Conservation (phyloP, 2,113 vertebrate genomes). For the Lophura nycthemera region DNA sequence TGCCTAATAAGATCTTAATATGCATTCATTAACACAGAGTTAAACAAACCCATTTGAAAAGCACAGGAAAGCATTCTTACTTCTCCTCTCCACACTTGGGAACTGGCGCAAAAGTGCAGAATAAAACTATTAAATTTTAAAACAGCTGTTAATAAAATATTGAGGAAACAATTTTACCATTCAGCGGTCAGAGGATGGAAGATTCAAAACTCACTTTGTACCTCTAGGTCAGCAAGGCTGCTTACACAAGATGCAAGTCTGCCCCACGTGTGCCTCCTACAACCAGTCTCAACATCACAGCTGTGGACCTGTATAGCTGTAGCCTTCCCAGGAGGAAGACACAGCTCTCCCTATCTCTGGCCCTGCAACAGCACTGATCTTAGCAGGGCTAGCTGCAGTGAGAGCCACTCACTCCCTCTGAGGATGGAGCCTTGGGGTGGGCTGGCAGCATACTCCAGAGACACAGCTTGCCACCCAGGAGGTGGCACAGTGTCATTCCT, state of each 20-base stretch:
- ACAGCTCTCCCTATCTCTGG: fast-evolving
- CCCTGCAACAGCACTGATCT: fast-evolving
- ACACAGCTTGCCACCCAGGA: not conserved
- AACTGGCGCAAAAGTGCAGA: not conserved
- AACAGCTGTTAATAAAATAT: not conserved
- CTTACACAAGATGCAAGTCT: not conserved
- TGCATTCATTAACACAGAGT: not conserved
- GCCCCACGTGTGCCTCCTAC: not conserved
- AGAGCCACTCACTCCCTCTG: not conserved
- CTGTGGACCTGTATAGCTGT: not conserved
- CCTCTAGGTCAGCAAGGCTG: not conserved
- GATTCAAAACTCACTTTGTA: not conserved
- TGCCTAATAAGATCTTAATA: constrained; percentile 8
- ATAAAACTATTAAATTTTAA: constrained; percentile 15
- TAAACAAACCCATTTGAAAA: not conserved
- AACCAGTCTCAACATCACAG: not conserved
- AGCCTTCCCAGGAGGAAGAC: not conserved
- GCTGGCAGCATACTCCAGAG: not conserved
- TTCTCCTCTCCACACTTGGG: not conserved
- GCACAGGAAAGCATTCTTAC: not conserved
- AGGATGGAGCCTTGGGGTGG: not conserved
- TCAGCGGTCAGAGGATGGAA: not conserved
- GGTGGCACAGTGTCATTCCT: fast-evolving
- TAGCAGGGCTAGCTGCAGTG: not conserved
- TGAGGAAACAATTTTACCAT: not conserved